Evolutionary conservation across 2,113 vertebrate species (phyloP).

Genomic region (Silurus asotus): DNA sequence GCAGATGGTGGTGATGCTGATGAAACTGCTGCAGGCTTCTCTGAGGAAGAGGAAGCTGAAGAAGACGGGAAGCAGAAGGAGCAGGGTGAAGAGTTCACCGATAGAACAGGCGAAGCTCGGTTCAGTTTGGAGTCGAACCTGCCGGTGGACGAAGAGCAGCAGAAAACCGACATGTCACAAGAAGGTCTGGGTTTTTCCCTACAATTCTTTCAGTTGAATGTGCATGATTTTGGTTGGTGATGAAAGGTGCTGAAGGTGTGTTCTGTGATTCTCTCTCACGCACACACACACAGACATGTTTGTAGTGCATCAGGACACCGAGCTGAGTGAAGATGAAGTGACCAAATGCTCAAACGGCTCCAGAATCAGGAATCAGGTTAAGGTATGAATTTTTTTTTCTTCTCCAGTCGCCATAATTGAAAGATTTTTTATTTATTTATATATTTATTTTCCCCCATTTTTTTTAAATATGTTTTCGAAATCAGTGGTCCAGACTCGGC

Average conservation of each 20-base stretch:
- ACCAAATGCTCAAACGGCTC: constrained; percentile 67
- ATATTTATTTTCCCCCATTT: background rate
- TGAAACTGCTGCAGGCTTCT: constrained; percentile 51
- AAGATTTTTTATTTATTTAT: background rate
- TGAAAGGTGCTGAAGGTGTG: background rate
- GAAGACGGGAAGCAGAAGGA: constrained; percentile 18
- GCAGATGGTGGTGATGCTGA: constrained; percentile 59
- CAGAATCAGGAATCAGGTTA: constrained; percentile 74
- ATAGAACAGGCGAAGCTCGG: constrained; percentile 82
- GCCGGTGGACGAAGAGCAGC: constrained; percentile 65
- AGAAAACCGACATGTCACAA: background rate
- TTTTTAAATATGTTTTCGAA: background rate
- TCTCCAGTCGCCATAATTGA: background rate
- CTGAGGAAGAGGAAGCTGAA: constrained; percentile 21
- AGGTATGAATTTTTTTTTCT: constrained; percentile 66
- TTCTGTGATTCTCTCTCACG: constrained; percentile 68
- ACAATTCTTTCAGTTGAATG: background rate
- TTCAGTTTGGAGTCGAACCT: constrained; percentile 94
- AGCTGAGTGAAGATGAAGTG: constrained; percentile 84
- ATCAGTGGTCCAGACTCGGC: constrained; percentile 85
- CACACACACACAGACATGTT: constrained; percentile 77
- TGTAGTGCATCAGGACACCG: constrained; percentile 78
- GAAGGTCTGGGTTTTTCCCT: constrained; percentile 48
- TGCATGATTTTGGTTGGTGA: background rate
- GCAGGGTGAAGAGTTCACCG: constrained; percentile 77